A percentile compares a stretch with the other conserved stretches of the same genome.
These are phyloP conservation scores for Onychomys torridus DNA, from an alignment of 2,797 vertebrate species.

Conservation along the genomic window DNA sequence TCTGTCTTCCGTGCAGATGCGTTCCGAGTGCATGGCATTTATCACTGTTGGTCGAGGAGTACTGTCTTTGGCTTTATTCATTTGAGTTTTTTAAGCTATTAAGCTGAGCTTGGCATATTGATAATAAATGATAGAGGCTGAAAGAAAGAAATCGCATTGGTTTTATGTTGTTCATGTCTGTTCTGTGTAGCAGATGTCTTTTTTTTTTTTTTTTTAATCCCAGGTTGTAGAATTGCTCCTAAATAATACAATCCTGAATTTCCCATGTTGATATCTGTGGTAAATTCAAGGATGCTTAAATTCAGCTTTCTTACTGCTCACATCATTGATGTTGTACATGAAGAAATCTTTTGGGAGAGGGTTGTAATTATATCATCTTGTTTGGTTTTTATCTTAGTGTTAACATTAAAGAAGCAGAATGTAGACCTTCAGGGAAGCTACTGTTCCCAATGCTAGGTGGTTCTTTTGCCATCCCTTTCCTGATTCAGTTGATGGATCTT, in stretches of 20 bases:
- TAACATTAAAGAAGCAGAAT: slow-evolving; percentile 51
- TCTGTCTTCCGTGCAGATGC: slow-evolving; percentile 86
- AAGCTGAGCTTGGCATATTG: slow-evolving; percentile 85
- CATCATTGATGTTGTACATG: slow-evolving; percentile 55
- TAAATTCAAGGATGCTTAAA: slow-evolving; percentile 50
- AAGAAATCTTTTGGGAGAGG: slow-evolving; percentile 59
- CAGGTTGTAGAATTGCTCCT: slow-evolving; percentile 59
- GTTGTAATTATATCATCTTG: slow-evolving; percentile 22
- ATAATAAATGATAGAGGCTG: slow-evolving; percentile 79
- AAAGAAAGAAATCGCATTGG: slow-evolving; percentile 55
- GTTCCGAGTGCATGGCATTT: slow-evolving; percentile 88
- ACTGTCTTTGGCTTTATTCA: slow-evolving; percentile 52
- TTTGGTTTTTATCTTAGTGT: slow-evolving; percentile 68
- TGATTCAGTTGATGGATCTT: background rate
- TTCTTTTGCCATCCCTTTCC: slow-evolving; percentile 17
- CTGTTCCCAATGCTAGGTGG: background rate
- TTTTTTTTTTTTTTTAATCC: slow-evolving; percentile 5
- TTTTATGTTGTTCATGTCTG: slow-evolving; percentile 67
- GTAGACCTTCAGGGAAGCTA: background rate
- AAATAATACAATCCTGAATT: slow-evolving; percentile 56
- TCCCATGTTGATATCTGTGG: slow-evolving; percentile 55
- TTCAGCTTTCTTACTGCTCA: slow-evolving; percentile 72
- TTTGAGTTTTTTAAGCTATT: slow-evolving; percentile 69
- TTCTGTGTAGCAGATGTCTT: slow-evolving; percentile 68
- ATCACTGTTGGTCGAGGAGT: slow-evolving; percentile 81